Percentiles rank a stretch among this genome's conserved stretches.
Conservation (phyloP, 92 coral and sea anemone species). For the Anthopleura xanthogrammica region DNA sequence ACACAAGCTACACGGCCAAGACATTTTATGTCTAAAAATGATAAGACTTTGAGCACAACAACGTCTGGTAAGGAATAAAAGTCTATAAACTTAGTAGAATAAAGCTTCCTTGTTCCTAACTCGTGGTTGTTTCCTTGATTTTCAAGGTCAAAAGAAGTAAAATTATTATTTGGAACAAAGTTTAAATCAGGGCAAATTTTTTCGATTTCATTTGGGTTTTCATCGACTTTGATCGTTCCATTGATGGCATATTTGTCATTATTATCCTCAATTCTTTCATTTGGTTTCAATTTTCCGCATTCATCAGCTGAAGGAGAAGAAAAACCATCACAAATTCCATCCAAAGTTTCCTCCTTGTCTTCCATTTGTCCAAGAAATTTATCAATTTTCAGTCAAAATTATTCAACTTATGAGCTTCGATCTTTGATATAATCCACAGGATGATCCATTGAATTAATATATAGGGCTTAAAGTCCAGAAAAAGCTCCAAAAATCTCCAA, state of each 20-base stretch:
- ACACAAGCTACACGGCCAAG: slow-evolving; percentile 69
- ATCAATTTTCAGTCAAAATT: background rate
- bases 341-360: background rate
- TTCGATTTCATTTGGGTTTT: background rate
- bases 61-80: slow-evolving; percentile 77
- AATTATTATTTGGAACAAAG: background rate
- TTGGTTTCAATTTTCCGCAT: background rate
- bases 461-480: background rate
- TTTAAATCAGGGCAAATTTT: background rate
- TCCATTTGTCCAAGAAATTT: background rate
- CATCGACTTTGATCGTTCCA: background rate
- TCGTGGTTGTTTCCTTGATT: background rate
- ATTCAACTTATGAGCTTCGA: background rate
- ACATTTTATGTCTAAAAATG: slow-evolving; percentile 63
- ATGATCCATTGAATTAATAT: background rate
- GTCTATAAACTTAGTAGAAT: slow-evolving; percentile 8
- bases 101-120: too few relatives aligned
- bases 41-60: slow-evolving; percentile 64
- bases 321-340: background rate
- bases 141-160: background rate
- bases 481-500: background rate
- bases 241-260: background rate
- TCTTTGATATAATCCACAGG: background rate
- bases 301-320: background rate
- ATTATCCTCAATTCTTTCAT: background rate